Percentiles rank a stretch among this genome's conserved stretches.
These are phyloP conservation scores for Thermophis baileyi DNA, from an alignment of 2,113 vertebrate species.

Conservation along the genomic window DNA sequence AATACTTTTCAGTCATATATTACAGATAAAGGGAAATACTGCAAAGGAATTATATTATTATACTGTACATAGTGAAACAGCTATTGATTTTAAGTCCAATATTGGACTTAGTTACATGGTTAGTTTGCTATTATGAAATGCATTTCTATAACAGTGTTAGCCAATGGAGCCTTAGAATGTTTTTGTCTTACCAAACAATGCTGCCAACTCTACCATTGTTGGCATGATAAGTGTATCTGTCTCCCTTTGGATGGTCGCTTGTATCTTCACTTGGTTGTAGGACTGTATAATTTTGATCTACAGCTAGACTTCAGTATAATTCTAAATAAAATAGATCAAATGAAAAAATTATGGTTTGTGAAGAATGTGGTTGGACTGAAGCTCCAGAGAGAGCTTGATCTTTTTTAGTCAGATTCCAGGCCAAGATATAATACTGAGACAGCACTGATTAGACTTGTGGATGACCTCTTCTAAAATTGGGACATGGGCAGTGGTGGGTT, in stretches of 20 bases:
- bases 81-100: no score
- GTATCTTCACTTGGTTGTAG: neutral
- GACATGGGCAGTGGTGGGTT: no score
- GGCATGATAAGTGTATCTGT: neutral
- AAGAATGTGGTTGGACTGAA: neutral
- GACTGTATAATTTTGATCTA: neutral
- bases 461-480: neutral
- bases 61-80: no score
- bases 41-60: neutral
- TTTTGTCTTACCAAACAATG: neutral
- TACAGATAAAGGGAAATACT: neutral
- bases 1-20: neutral
- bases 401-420: neutral
- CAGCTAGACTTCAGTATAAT: neutral
- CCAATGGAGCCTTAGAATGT: neutral
- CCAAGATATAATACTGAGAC: neutral
- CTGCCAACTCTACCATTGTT: neutral
- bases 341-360: neutral
- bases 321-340: neutral
- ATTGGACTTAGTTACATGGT: no score
- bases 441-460: neutral
- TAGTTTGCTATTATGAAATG: neutral
- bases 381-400: neutral
- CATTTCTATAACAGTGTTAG: neutral
- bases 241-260: neutral